Base-by-base conservation (phyloP, 2,113 vertebrate species). In the Rattus rattus region DNA sequence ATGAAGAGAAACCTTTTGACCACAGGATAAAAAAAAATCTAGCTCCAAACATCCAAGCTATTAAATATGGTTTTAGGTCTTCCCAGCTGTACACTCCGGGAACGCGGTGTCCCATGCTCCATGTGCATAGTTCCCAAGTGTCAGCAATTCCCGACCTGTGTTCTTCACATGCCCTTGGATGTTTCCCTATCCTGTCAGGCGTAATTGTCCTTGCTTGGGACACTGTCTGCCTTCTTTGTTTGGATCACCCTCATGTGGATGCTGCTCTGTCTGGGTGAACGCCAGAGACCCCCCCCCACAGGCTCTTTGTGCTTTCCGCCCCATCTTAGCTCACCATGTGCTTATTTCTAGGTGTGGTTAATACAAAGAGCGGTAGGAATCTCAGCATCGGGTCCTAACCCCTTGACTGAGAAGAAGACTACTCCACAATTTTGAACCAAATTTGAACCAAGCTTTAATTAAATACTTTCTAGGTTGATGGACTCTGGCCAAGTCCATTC, bases 1-100 rank as follows among this genome's bases (percentile, higher is more conserved):
- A 95, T 49, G 81, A 73, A 75, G 54, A 76, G 70, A 77, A 90
- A 8, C 4, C 30, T 91, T 33, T 96, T 94, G 70, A 30, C 85
- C 77, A 54, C 67, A 52, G 0, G 30, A 83, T 96, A 95, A 92
- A 93, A 96, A 43, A 90, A 65, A 63, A 63, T 11, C 26, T 43
- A 91, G 54, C 75, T 94, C 49, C 77, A 87, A 88, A 94, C 72
- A 59, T 36, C 69, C 12, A 90, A 72, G 39, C 63, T 43, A 73
- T 81, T 47, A 83, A 72, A 86, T 24, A 4, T 30, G 5, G 33
- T 72, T 73, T 26, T 47, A 1, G 7, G 5, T 72, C 47, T 76
- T 85, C 20, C 39, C 52, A 28, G 70, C 47, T 85, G 52, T 11
- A 9, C 5, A 17, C 30, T 33, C 33, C 56, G 36, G 20, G 59